A percentile compares a stretch with the other conserved stretches of the same genome.
Conservation (phyloP, 2,888 invertebrate species). For the Tetragonula carbonaria region DNA sequence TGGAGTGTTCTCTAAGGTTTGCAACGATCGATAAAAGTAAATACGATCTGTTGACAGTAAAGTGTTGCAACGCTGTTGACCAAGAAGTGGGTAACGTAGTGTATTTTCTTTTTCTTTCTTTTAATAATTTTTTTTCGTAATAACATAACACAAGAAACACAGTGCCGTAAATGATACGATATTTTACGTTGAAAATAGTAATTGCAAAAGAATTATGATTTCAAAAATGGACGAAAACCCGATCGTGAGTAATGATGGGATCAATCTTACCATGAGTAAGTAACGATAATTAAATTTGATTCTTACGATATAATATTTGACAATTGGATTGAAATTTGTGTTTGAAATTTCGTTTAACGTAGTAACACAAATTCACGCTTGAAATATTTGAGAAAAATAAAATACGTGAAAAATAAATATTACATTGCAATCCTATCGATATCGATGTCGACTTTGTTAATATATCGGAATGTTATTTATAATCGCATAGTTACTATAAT, state of each 20-base stretch:
- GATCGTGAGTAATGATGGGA: constrained; percentile 20
- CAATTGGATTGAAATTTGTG: background rate
- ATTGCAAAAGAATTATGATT: background rate
- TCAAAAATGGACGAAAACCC: background rate
- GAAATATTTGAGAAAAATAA: no score
- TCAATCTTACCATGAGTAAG: constrained; percentile 17
- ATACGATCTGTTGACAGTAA: background rate
- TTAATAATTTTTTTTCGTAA: background rate
- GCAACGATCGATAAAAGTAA: constrained; percentile 20
- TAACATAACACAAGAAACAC: background rate
- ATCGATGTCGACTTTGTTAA: no score
- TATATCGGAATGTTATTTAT: no score
- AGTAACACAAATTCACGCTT: no score
- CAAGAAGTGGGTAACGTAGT: constrained; percentile 19
- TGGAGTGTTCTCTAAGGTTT: constrained; percentile 52
- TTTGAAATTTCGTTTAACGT: no score
- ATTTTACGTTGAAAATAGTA: background rate
- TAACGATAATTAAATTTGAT: background rate
- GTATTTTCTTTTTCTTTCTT: background rate
- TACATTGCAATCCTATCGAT: no score
- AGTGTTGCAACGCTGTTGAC: constrained; percentile 33
- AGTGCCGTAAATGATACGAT: background rate
- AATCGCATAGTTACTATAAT: no score
- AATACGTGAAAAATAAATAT: no score
- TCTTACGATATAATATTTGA: background rate